Evolutionary conservation across 2,888 invertebrate genomes (phyloP).

Genomic region (Coremacera marginata): DNA sequence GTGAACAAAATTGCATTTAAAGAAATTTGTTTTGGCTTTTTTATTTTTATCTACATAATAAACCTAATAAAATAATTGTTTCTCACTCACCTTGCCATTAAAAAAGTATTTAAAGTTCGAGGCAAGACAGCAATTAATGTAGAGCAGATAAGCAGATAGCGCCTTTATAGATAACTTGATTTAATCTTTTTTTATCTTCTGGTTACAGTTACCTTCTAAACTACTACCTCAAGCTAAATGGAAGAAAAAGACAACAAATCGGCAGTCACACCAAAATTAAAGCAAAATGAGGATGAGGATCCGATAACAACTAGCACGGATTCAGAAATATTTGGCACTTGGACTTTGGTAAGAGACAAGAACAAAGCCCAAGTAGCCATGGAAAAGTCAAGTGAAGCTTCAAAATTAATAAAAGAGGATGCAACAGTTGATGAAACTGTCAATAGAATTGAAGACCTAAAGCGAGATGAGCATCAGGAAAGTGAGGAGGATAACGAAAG

Average conservation of each 20-base stretch:
- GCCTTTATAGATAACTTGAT: too few species aligned
- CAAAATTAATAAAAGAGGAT: background rate
- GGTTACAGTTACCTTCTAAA: too few species aligned
- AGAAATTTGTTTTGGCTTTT: too few species aligned
- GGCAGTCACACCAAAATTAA: background rate
- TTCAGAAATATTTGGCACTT: slow-evolving; percentile 60
- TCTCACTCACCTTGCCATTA: too few species aligned
- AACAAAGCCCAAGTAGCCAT: slow-evolving; percentile 41
- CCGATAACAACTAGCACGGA: slow-evolving; percentile 57
- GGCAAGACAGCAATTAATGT: too few species aligned
- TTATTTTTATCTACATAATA: too few species aligned
- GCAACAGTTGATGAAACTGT: slow-evolving; percentile 9
- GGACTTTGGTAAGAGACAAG: slow-evolving; percentile 63
- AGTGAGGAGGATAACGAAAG: slow-evolving; percentile 32
- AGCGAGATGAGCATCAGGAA: slow-evolving; percentile 2
- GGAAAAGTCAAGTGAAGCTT: slow-evolving; percentile 2
- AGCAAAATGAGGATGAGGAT: slow-evolving; percentile 45
- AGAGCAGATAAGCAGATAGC: too few species aligned
- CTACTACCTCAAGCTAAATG: background rate
- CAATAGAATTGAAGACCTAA: slow-evolving; percentile 43
- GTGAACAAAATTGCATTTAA: too few species aligned
- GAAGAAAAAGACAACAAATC: background rate
- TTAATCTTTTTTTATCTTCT: too few species aligned
- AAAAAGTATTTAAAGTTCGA: too few species aligned
- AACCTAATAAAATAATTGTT: too few species aligned